A percentile compares a stretch with the other conserved stretches of the same genome.
phyloP scores from a whole-genome alignment of 2,797 vertebrate genomes.

The Rhincodon typus region DNA sequence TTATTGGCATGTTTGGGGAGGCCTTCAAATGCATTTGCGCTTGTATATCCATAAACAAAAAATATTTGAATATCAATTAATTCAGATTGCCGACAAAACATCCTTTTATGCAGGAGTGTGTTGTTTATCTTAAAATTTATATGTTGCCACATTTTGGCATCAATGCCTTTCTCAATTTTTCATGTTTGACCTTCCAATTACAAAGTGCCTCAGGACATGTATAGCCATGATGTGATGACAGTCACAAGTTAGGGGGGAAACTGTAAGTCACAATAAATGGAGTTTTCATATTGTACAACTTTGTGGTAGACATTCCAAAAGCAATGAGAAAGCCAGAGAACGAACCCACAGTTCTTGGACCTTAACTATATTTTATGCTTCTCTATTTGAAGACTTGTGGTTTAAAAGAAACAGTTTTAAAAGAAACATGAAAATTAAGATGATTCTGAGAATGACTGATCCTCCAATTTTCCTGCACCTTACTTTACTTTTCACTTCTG shows the following conservation, averaged over 20 bases:
- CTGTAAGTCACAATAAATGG: neutral
- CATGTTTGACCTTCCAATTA: conserved; percentile 16
- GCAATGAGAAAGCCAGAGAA: neutral
- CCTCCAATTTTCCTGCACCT: neutral
- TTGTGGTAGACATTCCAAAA: neutral
- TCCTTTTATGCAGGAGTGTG: neutral
- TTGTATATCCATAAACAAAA: neutral
- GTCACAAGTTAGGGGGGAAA: neutral
- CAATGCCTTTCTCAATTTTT: conserved; percentile 25
- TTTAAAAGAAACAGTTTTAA: neutral
- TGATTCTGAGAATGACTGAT: neutral
- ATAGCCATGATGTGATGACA: neutral
- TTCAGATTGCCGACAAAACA: neutral
- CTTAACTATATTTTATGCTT: neutral
- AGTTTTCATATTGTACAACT: neutral
- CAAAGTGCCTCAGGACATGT: neutral
- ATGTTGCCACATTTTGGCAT: neutral
- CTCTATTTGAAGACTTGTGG: neutral
- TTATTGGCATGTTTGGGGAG: neutral
- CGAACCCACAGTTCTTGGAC: neutral
- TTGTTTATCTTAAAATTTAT: neutral
- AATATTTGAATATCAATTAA: neutral
- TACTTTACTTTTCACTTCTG: neutral
- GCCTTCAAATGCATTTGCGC: neutral
- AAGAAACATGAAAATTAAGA: neutral